These are phyloP conservation scores for Panthera leo DNA, from an alignment of 2,113 vertebrate genomes.

Conservation along the genomic window DNA sequence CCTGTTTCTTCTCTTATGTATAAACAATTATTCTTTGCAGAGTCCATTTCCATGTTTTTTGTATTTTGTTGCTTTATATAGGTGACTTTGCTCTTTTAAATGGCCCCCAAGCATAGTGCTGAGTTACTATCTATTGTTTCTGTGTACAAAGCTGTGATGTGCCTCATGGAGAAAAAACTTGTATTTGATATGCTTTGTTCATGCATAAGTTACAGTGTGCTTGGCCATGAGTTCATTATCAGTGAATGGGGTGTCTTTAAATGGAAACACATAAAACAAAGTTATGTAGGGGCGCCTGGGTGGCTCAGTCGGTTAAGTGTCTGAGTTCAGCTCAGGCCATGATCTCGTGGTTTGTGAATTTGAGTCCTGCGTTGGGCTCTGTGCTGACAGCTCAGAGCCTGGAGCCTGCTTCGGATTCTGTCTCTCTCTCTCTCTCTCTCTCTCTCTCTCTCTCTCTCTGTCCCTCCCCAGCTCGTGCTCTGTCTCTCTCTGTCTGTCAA, in stretches of 20 bases:
- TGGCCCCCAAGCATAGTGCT: neutral
- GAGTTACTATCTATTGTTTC: neutral
- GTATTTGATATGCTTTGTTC: neutral
- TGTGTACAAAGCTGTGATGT: neutral
- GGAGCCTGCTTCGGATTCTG: too few species aligned
- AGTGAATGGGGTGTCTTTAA: neutral
- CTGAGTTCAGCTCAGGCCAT: too few species aligned
- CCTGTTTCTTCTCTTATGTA: neutral
- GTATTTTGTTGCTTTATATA: neutral
- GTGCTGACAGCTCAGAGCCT: too few species aligned
- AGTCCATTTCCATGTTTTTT: neutral
- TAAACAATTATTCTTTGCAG: neutral
- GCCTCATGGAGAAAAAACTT: neutral
- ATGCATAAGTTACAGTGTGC: neutral
- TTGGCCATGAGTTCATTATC: neutral
- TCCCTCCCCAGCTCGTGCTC: too few species aligned
- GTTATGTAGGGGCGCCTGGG: neutral
- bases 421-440: too few species aligned
- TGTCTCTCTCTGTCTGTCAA: too few species aligned
- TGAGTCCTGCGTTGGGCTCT: too few species aligned
- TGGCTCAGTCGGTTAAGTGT: too few species aligned
- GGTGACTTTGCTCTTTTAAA: neutral
- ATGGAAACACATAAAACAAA: slow-evolving; percentile 11
- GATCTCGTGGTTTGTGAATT: too few species aligned
- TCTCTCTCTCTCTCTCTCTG: too few species aligned